phyloP scores from a whole-genome alignment of 2,113 vertebrate species.

The Gadus macrocephalus region DNA sequence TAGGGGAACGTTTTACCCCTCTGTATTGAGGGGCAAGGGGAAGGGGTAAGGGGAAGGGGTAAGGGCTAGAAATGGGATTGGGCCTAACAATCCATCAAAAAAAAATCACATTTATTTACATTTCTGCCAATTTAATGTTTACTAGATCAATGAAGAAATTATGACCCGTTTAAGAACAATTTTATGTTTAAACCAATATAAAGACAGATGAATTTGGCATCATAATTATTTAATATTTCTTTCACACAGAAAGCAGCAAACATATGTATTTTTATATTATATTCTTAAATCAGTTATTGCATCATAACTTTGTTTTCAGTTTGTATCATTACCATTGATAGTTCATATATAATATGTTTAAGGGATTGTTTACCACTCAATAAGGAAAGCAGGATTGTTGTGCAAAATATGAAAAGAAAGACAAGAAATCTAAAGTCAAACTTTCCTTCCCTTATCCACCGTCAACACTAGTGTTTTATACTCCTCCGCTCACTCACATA shows the following conservation, averaged over 20 bases:
- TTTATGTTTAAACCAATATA: constrained; percentile 8
- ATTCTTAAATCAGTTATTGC: constrained; percentile 47
- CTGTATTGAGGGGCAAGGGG: too few species aligned
- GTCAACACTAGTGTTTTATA: constrained; percentile 26
- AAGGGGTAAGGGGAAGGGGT: too few species aligned
- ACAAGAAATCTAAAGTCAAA: constrained; percentile 41
- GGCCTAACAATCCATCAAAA: too few species aligned
- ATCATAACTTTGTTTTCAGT: constrained; percentile 48
- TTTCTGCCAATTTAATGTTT: too few species aligned
- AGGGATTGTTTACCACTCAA: constrained; percentile 60
- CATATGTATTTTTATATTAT: neutral
- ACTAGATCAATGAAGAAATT: too few species aligned
- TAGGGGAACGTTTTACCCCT: too few species aligned
- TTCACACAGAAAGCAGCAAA: constrained; percentile 60
- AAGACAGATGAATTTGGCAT: constrained; percentile 27
- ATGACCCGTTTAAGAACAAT: too few species aligned
- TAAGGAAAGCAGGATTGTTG: constrained; percentile 62
- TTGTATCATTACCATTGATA: constrained; percentile 35
- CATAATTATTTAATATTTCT: constrained; percentile 62
- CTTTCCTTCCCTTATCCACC: constrained; percentile 38
- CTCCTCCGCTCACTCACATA: neutral
- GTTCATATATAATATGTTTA: constrained; percentile 52
- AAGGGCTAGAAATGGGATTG: too few species aligned
- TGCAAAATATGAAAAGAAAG: constrained; percentile 52
- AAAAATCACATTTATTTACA: too few species aligned